Conservation (phyloP, 2,113 vertebrate species). For the Suncus etruscus region DNA sequence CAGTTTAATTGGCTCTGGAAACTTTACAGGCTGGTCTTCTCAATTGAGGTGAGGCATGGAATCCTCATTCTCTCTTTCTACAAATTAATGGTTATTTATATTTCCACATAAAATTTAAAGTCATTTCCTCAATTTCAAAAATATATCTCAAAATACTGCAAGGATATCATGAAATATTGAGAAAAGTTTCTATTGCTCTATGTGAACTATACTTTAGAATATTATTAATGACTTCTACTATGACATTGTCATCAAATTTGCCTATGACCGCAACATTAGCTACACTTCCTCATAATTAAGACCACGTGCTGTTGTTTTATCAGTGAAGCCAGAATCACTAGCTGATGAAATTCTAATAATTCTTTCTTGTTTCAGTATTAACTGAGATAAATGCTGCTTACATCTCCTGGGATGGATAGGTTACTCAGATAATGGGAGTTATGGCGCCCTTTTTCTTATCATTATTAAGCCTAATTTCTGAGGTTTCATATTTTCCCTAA, state of each 20-base stretch:
- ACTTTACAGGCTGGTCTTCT: too few relatives aligned
- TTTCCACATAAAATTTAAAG: conserved; percentile 3
- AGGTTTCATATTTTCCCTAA: conserved; percentile 14
- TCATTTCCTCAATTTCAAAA: neutral
- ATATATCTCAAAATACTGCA: neutral
- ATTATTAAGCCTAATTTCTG: neutral
- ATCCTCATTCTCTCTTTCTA: neutral
- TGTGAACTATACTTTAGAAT: neutral
- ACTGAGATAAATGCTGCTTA: neutral
- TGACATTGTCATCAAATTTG: conserved; percentile 8
- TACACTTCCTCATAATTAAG: neutral
- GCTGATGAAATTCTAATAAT: neutral
- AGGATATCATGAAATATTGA: neutral
- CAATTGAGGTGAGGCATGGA: too few relatives aligned
- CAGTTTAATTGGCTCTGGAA: too few relatives aligned
- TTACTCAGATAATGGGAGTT: neutral
- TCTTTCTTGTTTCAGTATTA: neutral
- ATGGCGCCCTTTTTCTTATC: neutral
- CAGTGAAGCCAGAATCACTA: neutral
- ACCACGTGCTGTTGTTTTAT: neutral
- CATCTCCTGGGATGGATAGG: neutral
- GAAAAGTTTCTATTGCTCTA: neutral
- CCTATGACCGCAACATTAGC: neutral
- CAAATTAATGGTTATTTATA: neutral
- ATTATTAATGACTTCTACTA: neutral